Base-by-base conservation (phyloP, 2,797 vertebrate genomes). In the Adelosebastes latens region DNA sequence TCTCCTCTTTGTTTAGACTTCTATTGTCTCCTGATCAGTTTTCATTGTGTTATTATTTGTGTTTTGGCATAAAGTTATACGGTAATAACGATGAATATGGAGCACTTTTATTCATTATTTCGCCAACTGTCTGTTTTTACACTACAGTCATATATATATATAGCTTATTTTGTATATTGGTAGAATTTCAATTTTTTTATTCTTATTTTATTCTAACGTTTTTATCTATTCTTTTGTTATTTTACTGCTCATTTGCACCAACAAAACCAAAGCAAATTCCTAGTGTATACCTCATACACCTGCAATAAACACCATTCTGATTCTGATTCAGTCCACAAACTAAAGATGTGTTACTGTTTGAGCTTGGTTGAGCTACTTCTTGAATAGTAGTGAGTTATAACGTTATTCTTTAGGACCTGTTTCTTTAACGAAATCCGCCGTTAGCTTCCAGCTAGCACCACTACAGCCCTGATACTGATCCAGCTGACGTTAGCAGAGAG, bases 371-470 rank as follows among this genome's bases (percentile, higher is more conserved):
- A 42, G 39, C 39, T 16, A 1, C 3, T 27, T 39, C 18, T 5
- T 16, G 11, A 12, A 3, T 3, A 42, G 22, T 0, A 9, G 8
- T 10, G 20, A 13, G 10, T 14, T 14, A 3, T 31, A 20, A 52
- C 3, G 46, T 52, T 20, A 52, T 20, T 52, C 4, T 49, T 2
- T 52, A 12, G 60, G 63, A 65, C 25, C 87, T 87, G 88, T 84
- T 82, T 81, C 94, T 95, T 94, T 94, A 92, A 93, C 31, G 18
- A 61, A 59, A 70, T 34, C n/a, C 13, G 36, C n/a, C 31, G 25
- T 6, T 79, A 53, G 42, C 58, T 61, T 29, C 27, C 0, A 60
- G 4, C 18, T 52, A 52, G 8, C 46, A 8, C 18, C 46, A 4
- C 2, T 20, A 60, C 2, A 65, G n/a, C 13, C 39, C 36, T 1